Conservation (phyloP, 1,140 invertebrate genomes). For the Sitobion miscanthi region DNA sequence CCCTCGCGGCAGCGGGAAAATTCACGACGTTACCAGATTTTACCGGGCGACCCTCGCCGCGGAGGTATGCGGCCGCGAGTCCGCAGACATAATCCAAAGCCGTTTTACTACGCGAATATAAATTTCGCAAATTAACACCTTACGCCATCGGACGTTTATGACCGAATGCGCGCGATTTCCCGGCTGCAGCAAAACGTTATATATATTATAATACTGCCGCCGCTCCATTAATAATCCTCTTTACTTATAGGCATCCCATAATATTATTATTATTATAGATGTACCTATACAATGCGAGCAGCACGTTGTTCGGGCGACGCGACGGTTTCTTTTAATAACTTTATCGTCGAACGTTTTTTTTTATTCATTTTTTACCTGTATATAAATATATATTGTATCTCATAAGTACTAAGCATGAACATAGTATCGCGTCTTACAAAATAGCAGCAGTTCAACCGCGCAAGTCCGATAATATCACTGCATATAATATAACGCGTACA, state of each 20-base stretch:
- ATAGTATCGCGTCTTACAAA: not conserved
- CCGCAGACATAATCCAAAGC: not conserved
- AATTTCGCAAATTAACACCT: constrained; percentile 18
- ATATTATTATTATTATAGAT: not conserved
- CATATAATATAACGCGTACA: not conserved
- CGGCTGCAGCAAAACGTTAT: too few species aligned
- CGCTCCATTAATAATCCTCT: not conserved
- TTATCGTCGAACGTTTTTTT: not conserved
- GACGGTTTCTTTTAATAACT: not conserved
- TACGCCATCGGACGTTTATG: not conserved
- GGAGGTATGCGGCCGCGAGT: not conserved
- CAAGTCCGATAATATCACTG: not conserved
- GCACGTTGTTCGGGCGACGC: not conserved
- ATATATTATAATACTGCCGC: not conserved
- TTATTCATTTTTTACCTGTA: not conserved
- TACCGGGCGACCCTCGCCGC: not conserved
- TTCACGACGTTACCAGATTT: not conserved
- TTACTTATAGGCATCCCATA: not conserved
- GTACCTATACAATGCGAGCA: too few species aligned
- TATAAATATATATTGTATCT: too few species aligned
- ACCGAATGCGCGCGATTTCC: not conserved
- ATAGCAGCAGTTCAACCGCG: not conserved
- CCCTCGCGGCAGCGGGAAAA: not conserved
- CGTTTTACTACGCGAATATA: not conserved
- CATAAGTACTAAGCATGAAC: not conserved